Conservation (phyloP, 2,113 vertebrate genomes). For the Chlorodrepanis virens region DNA sequence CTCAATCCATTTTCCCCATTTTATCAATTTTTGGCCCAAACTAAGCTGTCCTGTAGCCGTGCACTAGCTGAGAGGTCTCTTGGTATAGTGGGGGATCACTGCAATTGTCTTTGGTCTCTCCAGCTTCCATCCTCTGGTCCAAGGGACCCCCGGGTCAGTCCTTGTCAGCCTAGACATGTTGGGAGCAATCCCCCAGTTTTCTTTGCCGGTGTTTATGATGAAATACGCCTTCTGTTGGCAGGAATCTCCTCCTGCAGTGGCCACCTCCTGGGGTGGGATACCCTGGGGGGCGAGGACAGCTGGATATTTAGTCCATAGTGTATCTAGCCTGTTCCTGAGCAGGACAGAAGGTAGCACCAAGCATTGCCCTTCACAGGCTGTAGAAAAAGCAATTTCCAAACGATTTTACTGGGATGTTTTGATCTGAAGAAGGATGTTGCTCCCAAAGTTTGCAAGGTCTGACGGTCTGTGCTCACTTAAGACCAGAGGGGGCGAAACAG, state of each 20-base stretch:
- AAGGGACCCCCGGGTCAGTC: accelerated
- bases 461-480: not conserved
- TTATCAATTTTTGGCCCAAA: not conserved
- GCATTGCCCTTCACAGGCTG: not conserved
- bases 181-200: not conserved
- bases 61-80: not conserved
- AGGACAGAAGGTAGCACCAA: not conserved
- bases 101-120: not conserved
- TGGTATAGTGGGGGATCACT: not conserved
- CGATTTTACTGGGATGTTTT: not conserved
- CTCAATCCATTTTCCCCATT: not conserved
- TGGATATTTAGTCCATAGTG: not conserved
- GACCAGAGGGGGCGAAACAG: not conserved
- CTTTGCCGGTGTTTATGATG: not conserved
- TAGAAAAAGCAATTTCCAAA: not conserved
- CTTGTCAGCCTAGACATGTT: accelerated
- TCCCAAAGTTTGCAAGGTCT: not conserved
- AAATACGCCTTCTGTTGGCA: not conserved
- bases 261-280: not conserved
- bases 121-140: not conserved
- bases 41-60: accelerated
- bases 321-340: not conserved
- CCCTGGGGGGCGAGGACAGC: accelerated
- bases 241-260: not conserved
- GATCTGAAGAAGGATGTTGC: not conserved